These are phyloP conservation scores for Bursaphelenchus okinawaensis DNA, from an alignment of 2,888 invertebrate genomes.

Conservation along the genomic window DNA sequence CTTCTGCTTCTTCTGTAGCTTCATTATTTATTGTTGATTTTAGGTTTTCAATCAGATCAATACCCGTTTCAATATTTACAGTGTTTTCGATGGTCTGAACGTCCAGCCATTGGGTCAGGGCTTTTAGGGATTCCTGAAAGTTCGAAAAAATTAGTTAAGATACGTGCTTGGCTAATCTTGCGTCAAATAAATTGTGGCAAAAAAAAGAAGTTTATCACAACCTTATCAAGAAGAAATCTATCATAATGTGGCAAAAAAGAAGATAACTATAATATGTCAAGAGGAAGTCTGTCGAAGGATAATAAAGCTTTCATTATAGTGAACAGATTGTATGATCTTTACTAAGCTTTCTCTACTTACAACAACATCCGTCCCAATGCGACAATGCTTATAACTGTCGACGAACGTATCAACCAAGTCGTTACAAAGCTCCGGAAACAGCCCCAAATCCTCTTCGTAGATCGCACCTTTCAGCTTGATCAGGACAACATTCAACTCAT, in stretches of 20 bases:
- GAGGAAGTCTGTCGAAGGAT: no score
- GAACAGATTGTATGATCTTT: no score
- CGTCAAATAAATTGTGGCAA: no score
- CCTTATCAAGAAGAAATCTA: no score
- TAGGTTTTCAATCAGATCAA: constrained; percentile 8
- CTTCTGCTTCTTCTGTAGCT: background rate
- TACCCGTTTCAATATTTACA: constrained; percentile 13
- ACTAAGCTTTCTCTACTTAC: no score
- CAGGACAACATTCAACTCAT: background rate
- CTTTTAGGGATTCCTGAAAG: constrained; percentile 20
- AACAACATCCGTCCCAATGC: background rate
- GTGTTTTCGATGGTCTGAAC: constrained; percentile 18
- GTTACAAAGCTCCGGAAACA: background rate
- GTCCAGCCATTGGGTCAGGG: constrained; percentile 25
- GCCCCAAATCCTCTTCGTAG: background rate
- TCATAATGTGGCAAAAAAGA: no score
- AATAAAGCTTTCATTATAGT: no score
- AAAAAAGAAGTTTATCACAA: no score
- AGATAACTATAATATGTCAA: no score
- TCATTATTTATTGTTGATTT: background rate
- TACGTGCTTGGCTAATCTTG: no score
- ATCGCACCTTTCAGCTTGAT: background rate
- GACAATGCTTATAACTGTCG: background rate
- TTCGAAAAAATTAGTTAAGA: no score
- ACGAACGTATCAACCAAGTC: background rate